Percentiles rank a stretch among this genome's conserved stretches.
Conservation (phyloP, 2,888 invertebrate species). For the Arctia plantaginis region DNA sequence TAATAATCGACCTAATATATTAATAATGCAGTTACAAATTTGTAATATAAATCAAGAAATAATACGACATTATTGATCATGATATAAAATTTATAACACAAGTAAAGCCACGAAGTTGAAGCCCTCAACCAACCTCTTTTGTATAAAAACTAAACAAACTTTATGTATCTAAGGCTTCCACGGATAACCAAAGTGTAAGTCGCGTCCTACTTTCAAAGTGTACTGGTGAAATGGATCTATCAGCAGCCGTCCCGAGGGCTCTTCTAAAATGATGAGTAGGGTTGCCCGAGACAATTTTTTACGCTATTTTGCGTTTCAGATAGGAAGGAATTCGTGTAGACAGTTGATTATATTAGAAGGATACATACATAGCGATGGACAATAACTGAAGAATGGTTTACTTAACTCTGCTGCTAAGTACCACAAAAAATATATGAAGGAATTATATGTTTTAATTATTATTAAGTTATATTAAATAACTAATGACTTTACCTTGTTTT, state of each 20-base stretch:
- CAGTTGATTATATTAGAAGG: conserved; percentile 10
- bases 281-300: conserved; percentile 47
- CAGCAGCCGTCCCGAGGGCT: conserved; percentile 40
- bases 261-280: conserved; percentile 46
- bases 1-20: neutral
- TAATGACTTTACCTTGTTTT: too few species aligned
- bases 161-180: conserved; percentile 36
- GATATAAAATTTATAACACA: neutral
- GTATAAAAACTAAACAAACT: conserved; percentile 43
- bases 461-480: neutral
- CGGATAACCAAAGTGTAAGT: conserved; percentile 38
- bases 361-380: neutral
- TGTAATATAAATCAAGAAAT: neutral
- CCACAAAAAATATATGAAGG: neutral
- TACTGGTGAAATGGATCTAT: conserved; percentile 45
- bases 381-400: neutral
- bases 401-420: neutral
- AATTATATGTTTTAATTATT: neutral
- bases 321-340: conserved; percentile 32
- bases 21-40: neutral
- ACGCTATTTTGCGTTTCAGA: conserved; percentile 37
- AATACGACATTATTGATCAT: neutral
- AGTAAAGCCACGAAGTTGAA: neutral
- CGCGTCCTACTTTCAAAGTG: conserved; percentile 47
- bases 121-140: conserved; percentile 34